Conservation (phyloP, 37 sponge, comb jelly and placozoan species). For the Cliona cf. orientalis region DNA sequence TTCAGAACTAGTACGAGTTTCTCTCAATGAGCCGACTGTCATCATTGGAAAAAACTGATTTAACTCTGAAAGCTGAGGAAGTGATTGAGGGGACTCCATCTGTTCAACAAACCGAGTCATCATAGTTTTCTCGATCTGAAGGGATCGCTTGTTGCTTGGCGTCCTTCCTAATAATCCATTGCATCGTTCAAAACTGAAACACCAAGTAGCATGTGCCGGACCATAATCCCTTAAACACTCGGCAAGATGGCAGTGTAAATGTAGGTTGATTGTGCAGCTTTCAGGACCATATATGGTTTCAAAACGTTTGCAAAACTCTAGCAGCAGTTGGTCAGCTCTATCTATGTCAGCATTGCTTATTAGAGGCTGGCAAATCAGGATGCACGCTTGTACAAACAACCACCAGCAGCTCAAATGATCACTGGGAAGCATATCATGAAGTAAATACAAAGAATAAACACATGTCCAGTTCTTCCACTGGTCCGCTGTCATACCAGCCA, state of each 20-base stretch:
- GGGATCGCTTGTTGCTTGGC: background rate
- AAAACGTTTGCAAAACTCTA: background rate
- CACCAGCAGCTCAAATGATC: background rate
- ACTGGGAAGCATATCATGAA: conserved; percentile 25
- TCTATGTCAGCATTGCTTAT: background rate
- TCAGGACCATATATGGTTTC: background rate
- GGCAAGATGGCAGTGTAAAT: background rate
- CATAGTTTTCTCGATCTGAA: background rate
- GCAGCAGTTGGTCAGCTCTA: background rate
- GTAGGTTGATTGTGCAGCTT: background rate
- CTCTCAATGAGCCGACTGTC: background rate
- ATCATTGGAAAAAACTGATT: background rate
- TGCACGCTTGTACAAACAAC: background rate
- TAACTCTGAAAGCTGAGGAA: background rate
- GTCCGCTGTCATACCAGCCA: conserved; percentile 53
- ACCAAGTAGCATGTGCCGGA: background rate
- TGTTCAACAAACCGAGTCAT: background rate
- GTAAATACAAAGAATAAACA: conserved; percentile 8
- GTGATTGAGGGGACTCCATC: background rate
- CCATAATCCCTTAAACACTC: background rate
- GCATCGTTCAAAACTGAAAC: background rate
- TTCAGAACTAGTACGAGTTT: background rate
- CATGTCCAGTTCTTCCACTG: conserved; percentile 54
- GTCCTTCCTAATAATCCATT: background rate
- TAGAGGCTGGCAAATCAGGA: background rate